phyloP scores from a whole-genome alignment of 2,888 invertebrate species.

The Ichneumon xanthorius region DNA sequence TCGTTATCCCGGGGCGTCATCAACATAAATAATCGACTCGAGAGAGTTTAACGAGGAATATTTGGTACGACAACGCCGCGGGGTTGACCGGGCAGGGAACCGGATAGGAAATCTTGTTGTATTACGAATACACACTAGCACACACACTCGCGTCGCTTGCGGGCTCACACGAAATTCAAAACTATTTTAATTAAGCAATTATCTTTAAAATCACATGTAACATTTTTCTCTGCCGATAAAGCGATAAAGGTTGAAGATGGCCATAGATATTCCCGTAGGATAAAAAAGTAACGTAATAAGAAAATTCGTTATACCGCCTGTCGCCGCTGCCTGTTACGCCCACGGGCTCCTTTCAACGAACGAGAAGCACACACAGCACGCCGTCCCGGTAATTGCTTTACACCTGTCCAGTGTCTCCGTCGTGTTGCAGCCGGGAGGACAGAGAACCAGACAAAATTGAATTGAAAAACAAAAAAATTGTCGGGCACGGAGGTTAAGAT shows the following conservation, averaged over 20 bases:
- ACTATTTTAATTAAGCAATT: slow-evolving; percentile 70
- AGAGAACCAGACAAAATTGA: not conserved
- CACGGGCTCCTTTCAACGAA: slow-evolving; percentile 30
- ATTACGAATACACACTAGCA: not conserved
- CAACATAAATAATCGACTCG: slow-evolving; percentile 60
- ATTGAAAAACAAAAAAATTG: not conserved
- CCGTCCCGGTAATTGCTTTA: slow-evolving; percentile 55
- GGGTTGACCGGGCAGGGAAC: slow-evolving; percentile 12
- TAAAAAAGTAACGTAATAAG: slow-evolving; percentile 4
- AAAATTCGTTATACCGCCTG: slow-evolving; percentile 18
- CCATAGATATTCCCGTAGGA: slow-evolving; percentile 18
- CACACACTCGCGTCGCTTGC: not conserved
- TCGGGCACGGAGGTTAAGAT: not conserved
- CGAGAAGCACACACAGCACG: slow-evolving; percentile 19
- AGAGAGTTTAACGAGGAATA: slow-evolving; percentile 52
- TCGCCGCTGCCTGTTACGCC: slow-evolving; percentile 27
- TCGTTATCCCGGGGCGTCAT: slow-evolving; percentile 61
- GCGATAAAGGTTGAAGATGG: slow-evolving; percentile 19
- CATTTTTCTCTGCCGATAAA: slow-evolving; percentile 53
- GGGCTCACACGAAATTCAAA: slow-evolving; percentile 29
- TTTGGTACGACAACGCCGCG: slow-evolving; percentile 30
- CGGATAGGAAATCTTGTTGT: slow-evolving; percentile 13
- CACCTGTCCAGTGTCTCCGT: slow-evolving; percentile 48
- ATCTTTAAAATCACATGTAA: slow-evolving; percentile 64
- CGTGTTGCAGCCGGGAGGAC: not conserved